phyloP scores from a whole-genome alignment of 1,140 invertebrate species.

The Drosophila biarmipes region DNA sequence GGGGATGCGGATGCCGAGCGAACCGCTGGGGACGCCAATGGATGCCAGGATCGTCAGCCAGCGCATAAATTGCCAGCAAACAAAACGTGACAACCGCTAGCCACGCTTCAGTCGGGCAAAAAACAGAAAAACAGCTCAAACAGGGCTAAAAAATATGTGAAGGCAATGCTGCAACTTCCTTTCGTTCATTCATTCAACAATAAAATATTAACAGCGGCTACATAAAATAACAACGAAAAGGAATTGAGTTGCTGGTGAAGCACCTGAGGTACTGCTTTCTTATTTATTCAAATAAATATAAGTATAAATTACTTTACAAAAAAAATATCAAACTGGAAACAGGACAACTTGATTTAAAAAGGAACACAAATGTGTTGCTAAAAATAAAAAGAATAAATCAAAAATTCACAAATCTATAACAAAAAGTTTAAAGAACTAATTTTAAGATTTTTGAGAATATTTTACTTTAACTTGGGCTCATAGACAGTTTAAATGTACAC shows the following conservation, averaged over 20 bases:
- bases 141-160: slow-evolving; percentile 32
- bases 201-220: slow-evolving; percentile 75
- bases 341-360: no score
- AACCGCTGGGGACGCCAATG: slow-evolving; percentile 35
- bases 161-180: slow-evolving; percentile 72
- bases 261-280: slow-evolving; percentile 16
- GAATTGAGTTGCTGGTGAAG: not conserved
- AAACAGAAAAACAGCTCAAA: slow-evolving; percentile 9
- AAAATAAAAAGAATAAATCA: no score
- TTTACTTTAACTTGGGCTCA: no score
- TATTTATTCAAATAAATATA: not conserved
- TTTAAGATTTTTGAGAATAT: no score
- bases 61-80: slow-evolving; percentile 74
- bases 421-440: no score
- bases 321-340: no score
- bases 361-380: no score
- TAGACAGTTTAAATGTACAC: no score
- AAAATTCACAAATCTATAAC: no score
- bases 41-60: slow-evolving; percentile 63
- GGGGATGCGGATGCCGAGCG: slow-evolving; percentile 17
- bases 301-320: no score
- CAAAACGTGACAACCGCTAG: slow-evolving; percentile 80
- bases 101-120: slow-evolving; percentile 69
- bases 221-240: slow-evolving; percentile 59
- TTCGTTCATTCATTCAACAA: slow-evolving; percentile 68